Evolutionary conservation across 2,113 vertebrate genomes (phyloP).

Genomic region (Pardalotus punctatus): DNA sequence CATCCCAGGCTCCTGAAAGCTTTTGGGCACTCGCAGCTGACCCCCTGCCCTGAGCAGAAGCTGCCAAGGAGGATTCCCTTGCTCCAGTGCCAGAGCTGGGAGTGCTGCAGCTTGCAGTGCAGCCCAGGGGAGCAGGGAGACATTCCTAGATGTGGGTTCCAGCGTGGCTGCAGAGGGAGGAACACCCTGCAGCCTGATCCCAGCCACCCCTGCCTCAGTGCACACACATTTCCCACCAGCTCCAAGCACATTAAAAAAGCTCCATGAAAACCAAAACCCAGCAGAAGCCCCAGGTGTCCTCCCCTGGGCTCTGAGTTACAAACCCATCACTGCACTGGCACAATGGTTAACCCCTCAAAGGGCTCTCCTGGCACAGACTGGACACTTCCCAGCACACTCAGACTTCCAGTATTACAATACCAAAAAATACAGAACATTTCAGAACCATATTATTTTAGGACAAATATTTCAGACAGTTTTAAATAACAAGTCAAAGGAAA

Average conservation of each 20-base stretch:
- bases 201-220: not conserved
- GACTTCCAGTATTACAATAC: not conserved
- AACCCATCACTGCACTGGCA: not conserved
- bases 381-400: not conserved
- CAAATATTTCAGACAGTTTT: slow-evolving; percentile 6
- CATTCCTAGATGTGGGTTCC: not conserved
- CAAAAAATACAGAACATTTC: not conserved
- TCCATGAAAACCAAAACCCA: not conserved
- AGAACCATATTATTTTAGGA: not conserved
- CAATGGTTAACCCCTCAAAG: not conserved
- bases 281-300: not conserved
- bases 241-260: not conserved
- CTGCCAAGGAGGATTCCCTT: not conserved
- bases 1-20: not conserved
- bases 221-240: not conserved
- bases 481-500: slow-evolving; percentile 40
- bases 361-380: not conserved
- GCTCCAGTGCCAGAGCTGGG: not conserved
- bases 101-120: not conserved
- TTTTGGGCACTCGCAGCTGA: accelerated
- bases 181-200: not conserved
- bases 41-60: not conserved
- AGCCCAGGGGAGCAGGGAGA: not conserved
- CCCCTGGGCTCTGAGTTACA: not conserved
- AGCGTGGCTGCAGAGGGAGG: not conserved